phyloP scores from a whole-genome alignment of 2,888 invertebrate genomes.

The Habrosyne pyritoides region DNA sequence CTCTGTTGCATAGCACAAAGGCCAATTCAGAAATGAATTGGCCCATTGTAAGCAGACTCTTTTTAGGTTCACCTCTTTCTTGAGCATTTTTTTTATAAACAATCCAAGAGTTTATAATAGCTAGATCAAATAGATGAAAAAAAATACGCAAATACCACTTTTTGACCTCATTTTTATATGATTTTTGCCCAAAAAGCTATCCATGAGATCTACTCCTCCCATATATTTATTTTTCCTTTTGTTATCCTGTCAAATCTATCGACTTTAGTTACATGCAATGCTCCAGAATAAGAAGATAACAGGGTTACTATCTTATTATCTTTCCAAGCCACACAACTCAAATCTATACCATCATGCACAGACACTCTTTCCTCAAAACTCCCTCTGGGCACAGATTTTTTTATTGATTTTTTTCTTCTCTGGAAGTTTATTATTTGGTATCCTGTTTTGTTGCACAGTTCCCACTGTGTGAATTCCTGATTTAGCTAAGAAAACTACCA shows the following conservation, averaged over 20 bases:
- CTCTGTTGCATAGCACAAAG: conserved; percentile 49
- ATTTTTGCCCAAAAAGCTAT: too few species aligned
- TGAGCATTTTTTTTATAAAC: too few species aligned
- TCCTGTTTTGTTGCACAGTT: conserved; percentile 46
- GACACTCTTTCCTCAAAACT: conserved; percentile 48
- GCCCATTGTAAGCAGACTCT: too few species aligned
- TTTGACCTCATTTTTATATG: too few species aligned
- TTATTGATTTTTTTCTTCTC: conserved; percentile 45
- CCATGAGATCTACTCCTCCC: too few species aligned
- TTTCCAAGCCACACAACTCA: conserved; percentile 48
- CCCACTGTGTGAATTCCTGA: conserved; percentile 39
- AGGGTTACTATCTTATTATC: conserved; percentile 46
- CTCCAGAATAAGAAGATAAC: conserved; percentile 44
- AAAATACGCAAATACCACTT: too few species aligned
- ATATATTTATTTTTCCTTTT: conserved; percentile 37
- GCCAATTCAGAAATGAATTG: too few species aligned
- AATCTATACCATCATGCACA: conserved; percentile 39
- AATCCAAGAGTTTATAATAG: too few species aligned
- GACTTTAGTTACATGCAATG: conserved; percentile 41
- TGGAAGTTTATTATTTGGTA: too few species aligned
- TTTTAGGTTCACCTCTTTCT: too few species aligned
- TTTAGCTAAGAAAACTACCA: conserved; percentile 38
- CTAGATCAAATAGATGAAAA: too few species aligned
- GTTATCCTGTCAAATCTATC: conserved; percentile 41
- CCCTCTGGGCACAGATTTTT: conserved; percentile 47